phyloP scores from a whole-genome alignment of 2,888 invertebrate genomes.

The Ochropacha duplaris region DNA sequence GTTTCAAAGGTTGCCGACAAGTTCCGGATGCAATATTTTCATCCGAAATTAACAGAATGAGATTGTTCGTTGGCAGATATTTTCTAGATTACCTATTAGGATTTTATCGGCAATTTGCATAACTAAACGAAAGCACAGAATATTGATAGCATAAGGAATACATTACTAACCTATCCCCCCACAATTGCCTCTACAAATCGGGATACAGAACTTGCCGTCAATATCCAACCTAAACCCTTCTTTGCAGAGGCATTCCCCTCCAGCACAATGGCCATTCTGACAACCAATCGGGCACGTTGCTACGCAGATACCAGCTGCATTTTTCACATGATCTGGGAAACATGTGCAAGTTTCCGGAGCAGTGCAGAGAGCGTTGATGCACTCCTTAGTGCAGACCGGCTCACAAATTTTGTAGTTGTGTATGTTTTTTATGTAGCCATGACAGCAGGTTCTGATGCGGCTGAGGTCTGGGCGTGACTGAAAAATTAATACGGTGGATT shows the following conservation, averaged over 20 bases:
- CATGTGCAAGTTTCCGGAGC: constrained; percentile 86
- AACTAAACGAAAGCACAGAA: too few species aligned
- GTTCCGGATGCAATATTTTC: too few species aligned
- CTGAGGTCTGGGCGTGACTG: constrained; percentile 85
- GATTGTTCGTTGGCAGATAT: too few species aligned
- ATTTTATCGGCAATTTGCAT: too few species aligned
- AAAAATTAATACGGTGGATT: constrained; percentile 15
- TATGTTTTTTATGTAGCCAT: constrained; percentile 85
- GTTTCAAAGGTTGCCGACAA: too few species aligned
- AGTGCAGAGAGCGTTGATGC: constrained; percentile 85
- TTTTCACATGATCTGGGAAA: constrained; percentile 83
- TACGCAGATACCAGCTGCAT: constrained; percentile 80
- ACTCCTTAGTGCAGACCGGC: constrained; percentile 83
- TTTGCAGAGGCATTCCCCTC: constrained; percentile 85
- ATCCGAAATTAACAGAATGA: too few species aligned
- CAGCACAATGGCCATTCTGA: constrained; percentile 85
- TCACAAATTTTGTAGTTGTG: constrained; percentile 82
- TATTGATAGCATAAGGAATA: neutral
- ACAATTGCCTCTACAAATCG: constrained; percentile 78
- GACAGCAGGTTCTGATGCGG: constrained; percentile 87
- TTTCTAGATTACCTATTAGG: too few species aligned
- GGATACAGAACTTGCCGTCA: constrained; percentile 83
- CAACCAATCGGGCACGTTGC: constrained; percentile 87
- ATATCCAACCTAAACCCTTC: constrained; percentile 81
- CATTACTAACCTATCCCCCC: constrained; percentile 72